Evolutionary conservation across 2,888 invertebrate species (phyloP).

Genomic region (Nowickia ferox): DNA sequence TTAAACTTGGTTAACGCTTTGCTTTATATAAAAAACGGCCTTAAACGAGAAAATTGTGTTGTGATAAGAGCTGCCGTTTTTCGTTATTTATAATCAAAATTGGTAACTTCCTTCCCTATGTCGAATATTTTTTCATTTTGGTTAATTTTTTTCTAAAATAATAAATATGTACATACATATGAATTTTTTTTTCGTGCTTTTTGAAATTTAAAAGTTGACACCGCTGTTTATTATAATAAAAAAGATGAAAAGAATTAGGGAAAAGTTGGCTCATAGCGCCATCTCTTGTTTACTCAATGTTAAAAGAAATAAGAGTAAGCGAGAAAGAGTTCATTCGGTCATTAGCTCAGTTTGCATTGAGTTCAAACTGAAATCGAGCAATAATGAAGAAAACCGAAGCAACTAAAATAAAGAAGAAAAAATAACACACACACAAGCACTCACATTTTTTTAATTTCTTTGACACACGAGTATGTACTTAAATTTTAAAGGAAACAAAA

Average conservation of each 20-base stretch:
- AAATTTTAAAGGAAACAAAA: conserved; percentile 36
- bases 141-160: too few relatives aligned
- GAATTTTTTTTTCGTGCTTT: too few relatives aligned
- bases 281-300: conserved; percentile 60
- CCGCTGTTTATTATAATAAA: conserved; percentile 48
- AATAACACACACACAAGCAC: neutral
- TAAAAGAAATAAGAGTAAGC: conserved; percentile 28
- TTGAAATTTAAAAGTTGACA: too few relatives aligned
- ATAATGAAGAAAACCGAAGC: conserved; percentile 54
- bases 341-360: conserved; percentile 61
- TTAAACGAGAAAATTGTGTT: too few relatives aligned
- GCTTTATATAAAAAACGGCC: too few relatives aligned
- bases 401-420: conserved; percentile 26
- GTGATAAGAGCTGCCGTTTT: too few relatives aligned
- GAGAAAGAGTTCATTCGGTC: conserved; percentile 46
- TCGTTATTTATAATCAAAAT: too few relatives aligned
- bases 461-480: neutral
- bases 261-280: conserved; percentile 55
- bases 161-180: too few relatives aligned
- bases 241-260: conserved; percentile 41
- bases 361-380: conserved; percentile 37
- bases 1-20: too few relatives aligned
- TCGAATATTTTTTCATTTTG: too few relatives aligned
- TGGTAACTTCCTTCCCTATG: too few relatives aligned
- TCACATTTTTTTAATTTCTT: conserved; percentile 29